Conservation (phyloP, 2,113 vertebrate species). For the Silurus glanis region DNA sequence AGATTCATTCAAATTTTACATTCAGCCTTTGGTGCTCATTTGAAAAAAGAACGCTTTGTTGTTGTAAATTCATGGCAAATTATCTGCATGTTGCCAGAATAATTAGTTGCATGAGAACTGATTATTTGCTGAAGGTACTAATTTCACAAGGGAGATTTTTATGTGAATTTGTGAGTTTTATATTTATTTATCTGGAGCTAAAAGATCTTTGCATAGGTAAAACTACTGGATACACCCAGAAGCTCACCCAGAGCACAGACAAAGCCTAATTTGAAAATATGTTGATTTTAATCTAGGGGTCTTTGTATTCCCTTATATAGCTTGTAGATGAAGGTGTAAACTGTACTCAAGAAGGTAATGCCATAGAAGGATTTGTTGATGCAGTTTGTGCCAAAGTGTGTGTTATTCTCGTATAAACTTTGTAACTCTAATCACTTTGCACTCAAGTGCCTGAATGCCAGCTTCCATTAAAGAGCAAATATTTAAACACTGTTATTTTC, state of each 20-base stretch:
- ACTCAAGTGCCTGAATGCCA: background rate
- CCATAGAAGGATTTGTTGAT: slow-evolving; percentile 33
- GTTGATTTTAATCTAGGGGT: background rate
- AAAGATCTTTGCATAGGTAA: slow-evolving; percentile 14
- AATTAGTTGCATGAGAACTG: slow-evolving; percentile 4
- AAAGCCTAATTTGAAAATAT: background rate
- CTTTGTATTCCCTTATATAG: slow-evolving; percentile 42
- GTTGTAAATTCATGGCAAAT: background rate
- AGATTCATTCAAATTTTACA: background rate
- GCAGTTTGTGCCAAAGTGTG: background rate
- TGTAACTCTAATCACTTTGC: background rate
- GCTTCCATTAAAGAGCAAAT: slow-evolving; percentile 11
- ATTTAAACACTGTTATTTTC: background rate
- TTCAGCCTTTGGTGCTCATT: background rate
- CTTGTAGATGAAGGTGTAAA: slow-evolving; percentile 31
- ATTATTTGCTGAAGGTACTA: background rate
- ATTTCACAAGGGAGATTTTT: background rate
- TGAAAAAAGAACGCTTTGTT: background rate
- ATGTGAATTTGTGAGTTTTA: background rate
- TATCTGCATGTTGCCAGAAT: slow-evolving; percentile 23
- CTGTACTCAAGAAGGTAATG: background rate
- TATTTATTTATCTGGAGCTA: slow-evolving; percentile 2
- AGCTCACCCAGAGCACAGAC: slow-evolving; percentile 8
- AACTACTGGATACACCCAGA: slow-evolving; percentile 2
- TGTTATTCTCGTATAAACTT: slow-evolving; percentile 13